These are phyloP conservation scores for Typhlichthys eigenmanni DNA, from an alignment of 2,797 vertebrate species.

Conservation along the genomic window DNA sequence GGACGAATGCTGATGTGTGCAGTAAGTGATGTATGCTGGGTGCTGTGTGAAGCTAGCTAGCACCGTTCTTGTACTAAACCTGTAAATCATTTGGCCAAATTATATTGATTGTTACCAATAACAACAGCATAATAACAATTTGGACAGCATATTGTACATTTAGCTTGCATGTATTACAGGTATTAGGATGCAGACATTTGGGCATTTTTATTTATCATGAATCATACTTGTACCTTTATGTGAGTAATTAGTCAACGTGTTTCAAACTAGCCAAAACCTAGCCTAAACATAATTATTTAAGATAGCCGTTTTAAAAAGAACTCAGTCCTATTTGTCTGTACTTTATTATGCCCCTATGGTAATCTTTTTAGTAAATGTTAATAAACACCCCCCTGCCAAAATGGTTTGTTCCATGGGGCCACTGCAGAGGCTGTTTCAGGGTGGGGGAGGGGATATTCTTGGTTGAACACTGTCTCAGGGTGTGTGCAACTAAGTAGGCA, in stretches of 20 bases:
- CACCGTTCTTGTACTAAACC: slow-evolving; percentile 12
- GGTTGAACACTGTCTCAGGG: slow-evolving; percentile 32
- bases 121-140: background rate
- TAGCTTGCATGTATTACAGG: no score
- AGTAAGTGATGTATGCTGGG: slow-evolving; percentile 41
- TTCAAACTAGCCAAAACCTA: background rate
- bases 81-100: slow-evolving; percentile 16
- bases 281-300: background rate
- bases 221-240: background rate
- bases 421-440: slow-evolving; percentile 44
- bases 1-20: slow-evolving; percentile 36
- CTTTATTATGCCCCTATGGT: background rate
- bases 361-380: background rate
- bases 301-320: no score
- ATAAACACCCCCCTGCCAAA: slow-evolving; percentile 16
- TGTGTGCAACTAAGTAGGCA: slow-evolving; percentile 59
- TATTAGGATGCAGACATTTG: no score
- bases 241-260: background rate
- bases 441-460: slow-evolving; percentile 28
- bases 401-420: slow-evolving; percentile 58
- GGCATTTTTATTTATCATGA: background rate
- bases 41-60: slow-evolving; percentile 60
- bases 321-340: background rate
- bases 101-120: slow-evolving; percentile 4
- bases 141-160: no score